These are phyloP conservation scores for Entomobrya proxima DNA, from an alignment of 2,888 invertebrate genomes.

Conservation along the genomic window DNA sequence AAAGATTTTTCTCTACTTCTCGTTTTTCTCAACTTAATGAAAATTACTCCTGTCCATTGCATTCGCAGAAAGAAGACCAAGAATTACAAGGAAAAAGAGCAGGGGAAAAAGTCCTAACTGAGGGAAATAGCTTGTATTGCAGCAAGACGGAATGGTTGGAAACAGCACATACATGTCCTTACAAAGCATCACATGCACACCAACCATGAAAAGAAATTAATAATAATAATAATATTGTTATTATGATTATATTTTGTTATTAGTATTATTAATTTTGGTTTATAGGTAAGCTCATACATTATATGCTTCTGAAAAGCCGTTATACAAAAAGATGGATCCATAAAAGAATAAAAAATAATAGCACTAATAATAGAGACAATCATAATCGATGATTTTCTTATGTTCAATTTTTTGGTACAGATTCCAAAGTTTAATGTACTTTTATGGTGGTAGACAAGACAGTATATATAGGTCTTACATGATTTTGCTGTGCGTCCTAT, in stretches of 20 bases:
- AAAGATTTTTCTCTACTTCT: constrained; percentile 27
- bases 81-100: constrained; percentile 47
- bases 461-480: not conserved
- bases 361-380: not conserved
- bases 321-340: not conserved
- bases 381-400: constrained; percentile 11
- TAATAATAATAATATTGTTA: not conserved
- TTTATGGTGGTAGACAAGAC: too few species aligned
- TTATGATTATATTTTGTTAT: too few species aligned
- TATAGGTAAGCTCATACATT: too few species aligned
- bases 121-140: not conserved
- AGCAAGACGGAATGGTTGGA: constrained; percentile 5
- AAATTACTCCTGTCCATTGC: constrained; percentile 73
- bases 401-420: not conserved
- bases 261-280: too few species aligned
- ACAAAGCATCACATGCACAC: not conserved
- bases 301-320: too few species aligned
- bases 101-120: not conserved
- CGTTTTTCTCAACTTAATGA: constrained; percentile 69
- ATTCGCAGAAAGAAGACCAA: constrained; percentile 57
- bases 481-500: not conserved
- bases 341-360: not conserved
- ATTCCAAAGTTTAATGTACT: too few species aligned
- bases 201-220: not conserved
- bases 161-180: not conserved